Base-by-base conservation (phyloP, 2,113 vertebrate species). In the Vicugna pacos region DNA sequence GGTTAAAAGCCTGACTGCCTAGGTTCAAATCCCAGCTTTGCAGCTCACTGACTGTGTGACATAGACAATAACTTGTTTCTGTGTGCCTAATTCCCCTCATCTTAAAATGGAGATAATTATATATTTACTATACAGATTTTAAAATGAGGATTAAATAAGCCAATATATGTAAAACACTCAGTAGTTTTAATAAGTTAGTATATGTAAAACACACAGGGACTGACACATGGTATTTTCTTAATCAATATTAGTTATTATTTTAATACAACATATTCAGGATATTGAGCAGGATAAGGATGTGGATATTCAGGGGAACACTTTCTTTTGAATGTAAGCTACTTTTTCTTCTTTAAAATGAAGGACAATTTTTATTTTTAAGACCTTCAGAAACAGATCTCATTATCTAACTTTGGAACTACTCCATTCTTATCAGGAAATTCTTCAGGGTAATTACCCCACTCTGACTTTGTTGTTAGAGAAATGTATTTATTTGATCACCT, bases 321-420 rank as follows among this genome's bases (percentile, higher is more conserved):
- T 92, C 38, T 94, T 90, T 64, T 77, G 30, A 67, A 79, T 69
- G 13, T 64, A 54, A 73, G 20, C n/a, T 77, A 48, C 30, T n/a
- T 80, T 89, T 82, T 58, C 52, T 76, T 88, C n/a, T 76, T 94
- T 79, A 83, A 91, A 95, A 94, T 92, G 26, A 83, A 89, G 42
- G 30, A 83, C 73, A 30, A 50, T 89, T 92, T 90, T 90, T 72
- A 72, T 67, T 86, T 81, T 92, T 86, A 92, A 95, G 58, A 84
- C 0, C 8, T 67, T 91, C 32, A 24, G 79, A 54, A 86, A 93
- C 35, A 93, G 19, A 62, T 69, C 48, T 93, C 24, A 80, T 70
- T 16, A 76, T 24, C 20, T 94, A 65, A 80, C 7, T 70, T 75
- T 91, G 46, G 15, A 91, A 64, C 7, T 52, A 24, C 10, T 95